Evolutionary conservation across 2,888 invertebrate species (phyloP).

Genomic region (Ommatoiulus sabulosus): DNA sequence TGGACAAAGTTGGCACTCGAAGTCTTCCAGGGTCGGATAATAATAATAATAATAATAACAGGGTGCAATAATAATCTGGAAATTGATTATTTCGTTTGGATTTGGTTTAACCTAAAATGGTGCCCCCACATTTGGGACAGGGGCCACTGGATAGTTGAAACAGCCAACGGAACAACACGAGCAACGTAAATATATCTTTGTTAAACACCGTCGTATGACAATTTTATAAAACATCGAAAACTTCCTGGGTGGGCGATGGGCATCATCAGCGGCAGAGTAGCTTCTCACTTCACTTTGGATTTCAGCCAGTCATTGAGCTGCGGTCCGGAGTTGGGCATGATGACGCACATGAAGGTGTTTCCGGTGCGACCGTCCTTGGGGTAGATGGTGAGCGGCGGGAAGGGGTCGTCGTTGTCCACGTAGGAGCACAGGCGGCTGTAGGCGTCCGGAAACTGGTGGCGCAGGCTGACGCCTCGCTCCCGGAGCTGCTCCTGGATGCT

Average conservation of each 20-base stretch:
- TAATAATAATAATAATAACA: no score
- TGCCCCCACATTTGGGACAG: background rate
- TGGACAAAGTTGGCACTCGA: no score
- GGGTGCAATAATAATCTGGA: no score
- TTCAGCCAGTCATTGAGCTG: constrained; percentile 73
- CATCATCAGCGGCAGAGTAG: no score
- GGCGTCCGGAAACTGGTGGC: constrained; percentile 89
- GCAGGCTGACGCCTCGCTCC: constrained; percentile 82
- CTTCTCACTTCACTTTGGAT: background rate
- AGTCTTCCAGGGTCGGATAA: no score
- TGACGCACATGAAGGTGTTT: constrained; percentile 88
- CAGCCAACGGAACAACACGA: background rate
- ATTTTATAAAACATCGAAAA: constrained; percentile 9
- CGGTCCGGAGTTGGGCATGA: constrained; percentile 85
- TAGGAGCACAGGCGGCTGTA: constrained; percentile 84
- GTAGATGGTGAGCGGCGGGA: constrained; percentile 88
- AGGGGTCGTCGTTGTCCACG: constrained; percentile 82
- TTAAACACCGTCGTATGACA: background rate
- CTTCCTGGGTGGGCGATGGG: background rate
- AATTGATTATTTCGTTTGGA: no score
- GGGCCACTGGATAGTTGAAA: background rate
- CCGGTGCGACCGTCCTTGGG: constrained; percentile 84
- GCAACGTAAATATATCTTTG: background rate
- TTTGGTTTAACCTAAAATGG: no score
- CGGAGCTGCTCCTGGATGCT: constrained; percentile 79